A percentile compares a stretch with the other conserved stretches of the same genome.
phyloP scores from a whole-genome alignment of 2,888 invertebrate genomes.

The Coelopa pilipes region DNA sequence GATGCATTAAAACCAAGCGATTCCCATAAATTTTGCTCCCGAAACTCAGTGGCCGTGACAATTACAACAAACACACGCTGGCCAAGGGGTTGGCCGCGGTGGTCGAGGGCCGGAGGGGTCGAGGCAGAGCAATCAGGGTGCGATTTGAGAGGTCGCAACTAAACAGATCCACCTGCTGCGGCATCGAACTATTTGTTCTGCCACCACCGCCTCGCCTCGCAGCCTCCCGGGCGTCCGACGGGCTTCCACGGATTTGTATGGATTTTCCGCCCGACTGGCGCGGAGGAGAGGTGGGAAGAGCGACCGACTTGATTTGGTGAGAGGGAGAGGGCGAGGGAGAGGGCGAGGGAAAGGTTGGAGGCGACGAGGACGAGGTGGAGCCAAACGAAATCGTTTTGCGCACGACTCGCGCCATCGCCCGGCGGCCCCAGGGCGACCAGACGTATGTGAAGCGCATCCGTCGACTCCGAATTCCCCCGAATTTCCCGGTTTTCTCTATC shows the following conservation, averaged over 20 bases:
- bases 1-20: constrained; percentile 4
- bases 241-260: constrained; percentile 40
- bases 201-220: background rate
- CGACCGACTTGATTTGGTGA: background rate
- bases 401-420: background rate
- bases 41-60: background rate
- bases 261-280: constrained; percentile 39
- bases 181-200: constrained; percentile 22
- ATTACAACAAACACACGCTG: background rate
- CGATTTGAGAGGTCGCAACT: background rate
- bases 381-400: background rate
- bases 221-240: background rate
- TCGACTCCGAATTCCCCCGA: no score
- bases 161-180: constrained; percentile 27
- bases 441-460: background rate
- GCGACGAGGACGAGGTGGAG: no score
- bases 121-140: background rate
- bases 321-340: background rate
- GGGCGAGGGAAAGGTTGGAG: no score
- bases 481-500: no score
- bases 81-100: no score
- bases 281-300: background rate
- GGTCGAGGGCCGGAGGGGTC: background rate
- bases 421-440: background rate
- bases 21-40: constrained; percentile 3